Percentiles rank a stretch among this genome's conserved stretches.
phyloP scores from a whole-genome alignment of 2,797 vertebrate genomes.

The Pseudochirops corinnae region DNA sequence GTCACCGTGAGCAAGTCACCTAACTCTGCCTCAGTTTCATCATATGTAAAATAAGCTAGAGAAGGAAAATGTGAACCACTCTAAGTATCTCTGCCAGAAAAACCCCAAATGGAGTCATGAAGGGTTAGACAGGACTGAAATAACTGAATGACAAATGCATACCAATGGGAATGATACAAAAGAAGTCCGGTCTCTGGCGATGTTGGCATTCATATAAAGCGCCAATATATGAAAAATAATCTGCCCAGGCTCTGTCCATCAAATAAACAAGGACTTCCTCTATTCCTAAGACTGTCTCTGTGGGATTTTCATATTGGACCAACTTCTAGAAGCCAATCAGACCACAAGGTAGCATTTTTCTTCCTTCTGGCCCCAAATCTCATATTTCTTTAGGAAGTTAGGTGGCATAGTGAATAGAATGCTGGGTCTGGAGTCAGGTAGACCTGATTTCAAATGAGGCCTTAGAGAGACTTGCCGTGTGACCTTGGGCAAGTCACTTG shows the following conservation, averaged over 20 bases:
- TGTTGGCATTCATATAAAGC: background rate
- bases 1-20: background rate
- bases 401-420: constrained; percentile 21
- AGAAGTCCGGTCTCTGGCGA: constrained; percentile 23
- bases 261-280: constrained; percentile 50
- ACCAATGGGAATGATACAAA: background rate
- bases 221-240: background rate
- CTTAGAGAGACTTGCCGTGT: background rate
- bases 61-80: background rate
- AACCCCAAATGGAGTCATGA: background rate
- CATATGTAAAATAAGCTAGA: background rate
- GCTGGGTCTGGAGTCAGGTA: background rate
- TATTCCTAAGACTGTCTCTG: background rate
- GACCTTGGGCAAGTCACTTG: constrained; percentile 6
- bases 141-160: background rate
- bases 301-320: constrained; percentile 51
- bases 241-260: constrained; percentile 31
- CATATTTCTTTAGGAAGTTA: background rate
- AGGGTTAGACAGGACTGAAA: background rate
- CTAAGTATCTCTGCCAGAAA: background rate
- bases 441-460: background rate
- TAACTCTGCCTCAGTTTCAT: background rate
- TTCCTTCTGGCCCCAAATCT: background rate
- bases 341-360: background rate
- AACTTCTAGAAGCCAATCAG: constrained; percentile 62